Evolutionary conservation across 2,888 invertebrate species (phyloP).

Genomic region (Hololepta plana): DNA sequence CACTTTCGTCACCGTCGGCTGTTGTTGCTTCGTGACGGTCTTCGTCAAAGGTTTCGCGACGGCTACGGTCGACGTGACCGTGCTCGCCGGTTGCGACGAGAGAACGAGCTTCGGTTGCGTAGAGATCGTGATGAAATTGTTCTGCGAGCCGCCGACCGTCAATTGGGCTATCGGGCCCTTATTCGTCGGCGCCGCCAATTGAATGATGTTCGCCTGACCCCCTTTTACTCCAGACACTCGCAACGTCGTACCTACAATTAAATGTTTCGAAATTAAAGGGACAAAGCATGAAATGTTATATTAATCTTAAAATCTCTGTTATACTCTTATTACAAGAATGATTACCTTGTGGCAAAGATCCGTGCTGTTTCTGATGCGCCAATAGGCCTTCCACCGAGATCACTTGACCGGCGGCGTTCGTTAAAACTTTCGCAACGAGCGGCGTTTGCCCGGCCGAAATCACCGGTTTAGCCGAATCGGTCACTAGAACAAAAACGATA

Average conservation of each 20-base stretch:
- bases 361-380: constrained; percentile 32
- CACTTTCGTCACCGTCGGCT: constrained; percentile 19
- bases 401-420: constrained; percentile 43
- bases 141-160: constrained; percentile 32
- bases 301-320: neutral
- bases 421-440: constrained; percentile 53
- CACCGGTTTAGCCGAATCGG: constrained; percentile 26
- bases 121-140: constrained; percentile 25
- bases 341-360: constrained; percentile 31
- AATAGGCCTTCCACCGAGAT: constrained; percentile 40
- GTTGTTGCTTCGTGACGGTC: constrained; percentile 13
- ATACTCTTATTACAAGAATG: constrained; percentile 3
- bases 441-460: constrained; percentile 29
- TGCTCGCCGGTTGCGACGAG: constrained; percentile 17
- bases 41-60: constrained; percentile 14
- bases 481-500: constrained; percentile 18
- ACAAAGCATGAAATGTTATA: constrained; percentile 1
- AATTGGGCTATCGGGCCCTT: constrained; percentile 21
- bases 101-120: constrained; percentile 25
- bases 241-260: constrained; percentile 25
- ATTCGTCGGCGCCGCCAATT: constrained; percentile 24
- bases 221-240: constrained; percentile 29
- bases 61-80: constrained; percentile 14
- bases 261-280: neutral
- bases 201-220: constrained; percentile 31